Base-by-base conservation (phyloP, 2,888 invertebrate genomes). In the Amiota mariae region DNA sequence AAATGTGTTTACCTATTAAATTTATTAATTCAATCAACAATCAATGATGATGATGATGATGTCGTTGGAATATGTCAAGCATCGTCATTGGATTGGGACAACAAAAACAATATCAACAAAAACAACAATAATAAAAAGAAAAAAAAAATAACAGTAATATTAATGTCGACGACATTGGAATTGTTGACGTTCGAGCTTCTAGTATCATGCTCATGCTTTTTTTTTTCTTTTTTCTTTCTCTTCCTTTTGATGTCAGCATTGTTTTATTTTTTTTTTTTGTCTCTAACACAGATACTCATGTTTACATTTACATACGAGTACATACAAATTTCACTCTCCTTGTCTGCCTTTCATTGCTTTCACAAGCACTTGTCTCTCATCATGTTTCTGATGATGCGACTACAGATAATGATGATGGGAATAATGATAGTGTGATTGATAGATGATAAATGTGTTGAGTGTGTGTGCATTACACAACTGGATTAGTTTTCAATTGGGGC, bases 21-120 rank as follows among this genome's bases (percentile, higher is more conserved):
- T 83, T 83, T 83, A 83, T 83, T 85, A 80, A 81, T 79, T 82
- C 85, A 83, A 85, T 85, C 84, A 82, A 77, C 77, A 77, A 83
- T 81, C 83, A 84, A 82, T 79, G 82, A 77, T 80, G 77, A 79
- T 78, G 84, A 36, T 49, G 49, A 13, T 18, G 20, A 54, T 57
- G 57, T n/a, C 11, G 66, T 82, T 13, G 15, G 57, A n/a, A 57
- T 3, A 36, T 80, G 78, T 80, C 82, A 83, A 75, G 78, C 76
- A 72, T 46, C 48, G 20, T 46, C 81, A 84, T 81, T 80, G 80
- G 48, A 73, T 71, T 57, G 57, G 11, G 49, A 64, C 51, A 51
- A 24, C 13, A 47, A 48, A 47, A 20, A 51, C 48, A 48, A 51
- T 51, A 48, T 49, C 48, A 67, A 80, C 78, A 80, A 77, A 75